phyloP scores from a whole-genome alignment of 2,113 vertebrate genomes.

The Chaetura pelagica region DNA sequence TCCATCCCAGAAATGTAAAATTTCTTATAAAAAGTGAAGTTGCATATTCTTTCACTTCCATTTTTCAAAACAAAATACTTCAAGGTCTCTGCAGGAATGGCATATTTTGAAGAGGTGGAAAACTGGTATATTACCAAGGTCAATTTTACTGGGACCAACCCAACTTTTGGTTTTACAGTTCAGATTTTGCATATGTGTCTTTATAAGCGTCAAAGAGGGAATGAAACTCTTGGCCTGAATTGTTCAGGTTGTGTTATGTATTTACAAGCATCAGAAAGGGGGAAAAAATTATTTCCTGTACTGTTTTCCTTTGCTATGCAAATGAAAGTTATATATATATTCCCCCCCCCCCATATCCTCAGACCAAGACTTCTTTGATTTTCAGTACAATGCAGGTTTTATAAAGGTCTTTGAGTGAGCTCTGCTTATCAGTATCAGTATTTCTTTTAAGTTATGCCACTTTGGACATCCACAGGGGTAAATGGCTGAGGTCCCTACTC shows the following conservation, averaged over 20 bases:
- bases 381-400: rapidly evolving
- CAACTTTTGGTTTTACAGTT: not conserved
- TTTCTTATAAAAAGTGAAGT: not conserved
- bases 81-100: not conserved
- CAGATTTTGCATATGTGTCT: not conserved
- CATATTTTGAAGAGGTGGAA: not conserved
- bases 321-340: too few species aligned
- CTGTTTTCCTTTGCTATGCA: not conserved
- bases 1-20: not conserved
- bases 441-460: not conserved
- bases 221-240: not conserved
- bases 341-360: too few species aligned
- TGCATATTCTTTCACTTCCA: not conserved
- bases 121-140: not conserved
- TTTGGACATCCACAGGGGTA: not conserved
- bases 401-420: not conserved
- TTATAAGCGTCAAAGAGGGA: not conserved
- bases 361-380: not conserved
- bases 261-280: not conserved
- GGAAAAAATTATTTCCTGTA: not conserved
- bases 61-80: not conserved
- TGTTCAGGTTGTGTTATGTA: not conserved
- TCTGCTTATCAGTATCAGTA: not conserved
- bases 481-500: not conserved
- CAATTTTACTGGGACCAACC: not conserved